These are phyloP conservation scores for Parnassius glacialis DNA, from an alignment of 2,888 invertebrate species.

Conservation along the genomic window DNA sequence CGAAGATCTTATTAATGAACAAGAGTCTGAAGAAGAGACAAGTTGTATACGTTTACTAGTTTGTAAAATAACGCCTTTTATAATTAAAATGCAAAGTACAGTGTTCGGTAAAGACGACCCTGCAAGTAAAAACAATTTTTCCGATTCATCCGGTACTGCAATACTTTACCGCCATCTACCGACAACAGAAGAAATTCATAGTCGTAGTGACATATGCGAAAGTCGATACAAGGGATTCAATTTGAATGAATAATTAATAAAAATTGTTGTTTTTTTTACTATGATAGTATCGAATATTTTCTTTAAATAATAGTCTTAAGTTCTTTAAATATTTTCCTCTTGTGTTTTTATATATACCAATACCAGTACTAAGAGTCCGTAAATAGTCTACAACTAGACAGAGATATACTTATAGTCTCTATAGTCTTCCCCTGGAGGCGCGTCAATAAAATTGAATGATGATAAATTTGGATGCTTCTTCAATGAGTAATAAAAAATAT, in stretches of 20 bases:
- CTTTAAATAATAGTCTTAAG: too few species aligned
- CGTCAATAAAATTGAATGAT: too few species aligned
- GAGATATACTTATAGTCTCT: too few species aligned
- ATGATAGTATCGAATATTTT: too few species aligned
- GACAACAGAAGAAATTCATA: conserved; percentile 78
- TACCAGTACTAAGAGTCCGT: too few species aligned
- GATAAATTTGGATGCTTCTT: too few species aligned
- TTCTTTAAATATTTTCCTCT: too few species aligned
- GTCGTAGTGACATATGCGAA: conserved; percentile 83
- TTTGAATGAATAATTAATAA: conserved; percentile 51
- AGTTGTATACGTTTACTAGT: conserved; percentile 86
- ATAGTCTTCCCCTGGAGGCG: too few species aligned
- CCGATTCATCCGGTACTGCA: conserved; percentile 51
- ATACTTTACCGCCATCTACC: conserved; percentile 84
- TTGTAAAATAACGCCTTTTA: conserved; percentile 89
- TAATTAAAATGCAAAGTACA: conserved; percentile 88
- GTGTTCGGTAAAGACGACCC: conserved; percentile 67
- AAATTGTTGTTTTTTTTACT: too few species aligned
- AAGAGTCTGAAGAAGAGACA: conserved; percentile 80
- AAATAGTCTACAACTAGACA: too few species aligned
- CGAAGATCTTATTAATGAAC: conserved; percentile 79
- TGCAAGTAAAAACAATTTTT: conserved; percentile 41
- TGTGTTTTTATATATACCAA: too few species aligned
- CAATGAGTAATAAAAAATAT: too few species aligned
- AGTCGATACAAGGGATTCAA: conserved; percentile 76